These are phyloP conservation scores for Bombus turneri DNA, from an alignment of 1,140 invertebrate species.

Conservation along the genomic window DNA sequence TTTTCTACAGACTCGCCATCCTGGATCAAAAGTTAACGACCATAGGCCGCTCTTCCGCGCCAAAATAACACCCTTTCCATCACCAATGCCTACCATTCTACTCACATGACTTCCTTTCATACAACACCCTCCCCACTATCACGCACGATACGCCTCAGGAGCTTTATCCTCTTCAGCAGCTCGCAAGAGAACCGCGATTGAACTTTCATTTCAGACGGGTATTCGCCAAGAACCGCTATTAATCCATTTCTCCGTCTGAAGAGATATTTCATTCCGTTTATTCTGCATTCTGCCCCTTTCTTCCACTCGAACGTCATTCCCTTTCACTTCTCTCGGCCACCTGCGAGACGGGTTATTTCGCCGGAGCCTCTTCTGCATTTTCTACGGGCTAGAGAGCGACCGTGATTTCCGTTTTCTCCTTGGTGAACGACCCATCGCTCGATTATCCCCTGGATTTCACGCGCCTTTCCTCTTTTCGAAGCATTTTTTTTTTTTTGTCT, in stretches of 20 bases:
- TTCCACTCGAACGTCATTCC: slow-evolving; percentile 39
- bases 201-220: slow-evolving; percentile 53
- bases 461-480: not conserved
- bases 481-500: not conserved
- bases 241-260: slow-evolving; percentile 58
- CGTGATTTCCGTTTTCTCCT: slow-evolving; percentile 35
- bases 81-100: not conserved
- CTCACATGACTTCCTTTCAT: slow-evolving; percentile 13
- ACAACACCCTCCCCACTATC: not conserved
- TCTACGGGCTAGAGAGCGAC: slow-evolving; percentile 6
- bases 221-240: slow-evolving; percentile 41
- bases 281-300: slow-evolving; percentile 9
- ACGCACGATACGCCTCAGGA: no score
- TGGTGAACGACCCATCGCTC: slow-evolving; percentile 22
- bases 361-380: slow-evolving; percentile 32
- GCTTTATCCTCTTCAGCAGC: not conserved
- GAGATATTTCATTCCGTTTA: slow-evolving; percentile 47
- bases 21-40: not conserved
- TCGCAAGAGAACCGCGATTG: slow-evolving; percentile 10
- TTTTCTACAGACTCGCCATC: not conserved
- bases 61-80: not conserved
- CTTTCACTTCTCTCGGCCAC: slow-evolving; percentile 55
- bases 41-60: not conserved
- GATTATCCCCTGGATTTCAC: not conserved
- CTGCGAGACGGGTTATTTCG: slow-evolving; percentile 33